Base-by-base conservation (phyloP, 92 coral and sea anemone genomes). In the Bergia puertoricense region DNA sequence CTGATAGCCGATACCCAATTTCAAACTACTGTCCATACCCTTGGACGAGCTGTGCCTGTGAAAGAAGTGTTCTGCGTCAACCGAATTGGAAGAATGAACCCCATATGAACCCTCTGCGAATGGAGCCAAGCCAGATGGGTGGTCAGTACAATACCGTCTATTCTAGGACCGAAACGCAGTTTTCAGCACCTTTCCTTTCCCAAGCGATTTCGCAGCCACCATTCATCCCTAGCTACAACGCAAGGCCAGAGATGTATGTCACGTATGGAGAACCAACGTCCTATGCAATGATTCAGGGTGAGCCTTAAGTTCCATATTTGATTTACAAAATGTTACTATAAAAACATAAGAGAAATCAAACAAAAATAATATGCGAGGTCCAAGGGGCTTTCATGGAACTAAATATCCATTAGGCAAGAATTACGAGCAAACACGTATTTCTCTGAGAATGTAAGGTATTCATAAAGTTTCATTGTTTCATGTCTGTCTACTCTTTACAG, bases 21-120 rank as follows among this genome's bases (percentile, higher is more conserved):
- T 66, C 87, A 10, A 69, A 16, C 50, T 84, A 71, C 23, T 72
- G 79, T 36, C 45, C 87, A 2, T 84, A 84, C 38, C 79, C 87
- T 9, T 84, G 87, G 87, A 40, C 87, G 4, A 84, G 67, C 30
- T 84, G 87, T 16, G 87, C 87, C 10, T 84, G 87, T 30, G 87
- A 84, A 48, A 45, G 87, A 54, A 84, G 37, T 16, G 23, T 46
- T 45, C 42, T 84, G 18, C 87, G 77, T 51, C 79, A 69, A 6
- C 87, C 87, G 7, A 59, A 18, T 6, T 84, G 87, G 87, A 71
- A 69, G 48, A 45, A 72, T 37, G 87, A 84, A 45, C 39, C 87
- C 14, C 87, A 84, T 11, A 36, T 84, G 43, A 44, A 48, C 22
- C 77, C 51, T 48, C 15, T 84, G 36, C 44, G 79, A 3, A 38